phyloP scores from a whole-genome alignment of 2,797 vertebrate species.

The Crenichthys baileyi region DNA sequence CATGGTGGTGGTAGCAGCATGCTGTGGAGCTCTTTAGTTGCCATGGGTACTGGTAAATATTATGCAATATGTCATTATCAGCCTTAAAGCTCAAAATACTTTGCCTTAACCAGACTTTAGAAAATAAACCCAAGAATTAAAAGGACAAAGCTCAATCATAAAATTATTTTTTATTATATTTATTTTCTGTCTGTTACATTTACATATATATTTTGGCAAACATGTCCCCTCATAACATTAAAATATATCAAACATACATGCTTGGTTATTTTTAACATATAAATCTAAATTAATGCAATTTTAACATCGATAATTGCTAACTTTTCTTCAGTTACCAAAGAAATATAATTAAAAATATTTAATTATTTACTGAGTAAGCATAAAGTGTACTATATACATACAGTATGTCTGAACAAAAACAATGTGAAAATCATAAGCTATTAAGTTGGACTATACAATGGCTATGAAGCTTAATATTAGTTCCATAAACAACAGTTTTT shows the following conservation, averaged over 20 bases:
- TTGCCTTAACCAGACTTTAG: neutral
- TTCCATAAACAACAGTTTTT: constrained; percentile 26
- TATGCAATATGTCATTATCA: neutral
- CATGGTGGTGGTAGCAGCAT: no score
- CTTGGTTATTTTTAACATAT: constrained; percentile 9
- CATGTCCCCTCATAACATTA: neutral
- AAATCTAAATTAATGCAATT: neutral
- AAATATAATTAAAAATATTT: constrained; percentile 7
- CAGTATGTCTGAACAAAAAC: constrained; percentile 45
- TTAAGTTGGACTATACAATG: constrained; percentile 16
- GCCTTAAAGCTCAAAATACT: no score
- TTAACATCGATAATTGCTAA: neutral
- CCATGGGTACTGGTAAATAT: neutral
- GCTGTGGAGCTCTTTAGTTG: no score
- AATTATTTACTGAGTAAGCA: neutral
- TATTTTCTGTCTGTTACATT: neutral
- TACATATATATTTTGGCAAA: neutral
- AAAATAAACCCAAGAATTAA: neutral
- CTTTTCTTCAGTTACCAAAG: constrained; percentile 9
- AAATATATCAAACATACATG: constrained; percentile 9
- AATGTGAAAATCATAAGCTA: constrained; percentile 10
- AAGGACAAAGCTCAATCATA: neutral
- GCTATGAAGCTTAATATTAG: neutral
- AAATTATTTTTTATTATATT: neutral
- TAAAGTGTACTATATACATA: constrained; percentile 52